These are phyloP conservation scores for Oppia nitens DNA, from an alignment of 1,140 invertebrate genomes.

Conservation along the genomic window DNA sequence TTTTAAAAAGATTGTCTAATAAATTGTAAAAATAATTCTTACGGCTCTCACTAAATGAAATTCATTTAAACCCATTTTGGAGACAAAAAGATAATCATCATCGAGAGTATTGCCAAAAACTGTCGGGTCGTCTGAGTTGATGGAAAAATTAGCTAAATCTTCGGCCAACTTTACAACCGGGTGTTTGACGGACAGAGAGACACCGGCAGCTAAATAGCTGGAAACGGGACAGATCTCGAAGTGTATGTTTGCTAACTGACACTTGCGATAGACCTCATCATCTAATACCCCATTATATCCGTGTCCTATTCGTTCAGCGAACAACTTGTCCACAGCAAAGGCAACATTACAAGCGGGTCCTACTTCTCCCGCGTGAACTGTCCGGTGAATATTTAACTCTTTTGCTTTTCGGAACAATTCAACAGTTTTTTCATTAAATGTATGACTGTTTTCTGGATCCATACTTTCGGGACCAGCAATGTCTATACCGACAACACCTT, in stretches of 20 bases:
- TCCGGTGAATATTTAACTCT: conserved; percentile 34
- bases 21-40: conserved; percentile 22
- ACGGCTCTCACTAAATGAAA: conserved; percentile 35
- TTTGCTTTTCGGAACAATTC: conserved; percentile 23
- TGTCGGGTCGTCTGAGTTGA: conserved; percentile 42
- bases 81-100: conserved; percentile 34
- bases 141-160: conserved; percentile 40
- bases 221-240: conserved; percentile 41
- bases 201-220: conserved; percentile 37
- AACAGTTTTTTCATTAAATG: not conserved
- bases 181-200: conserved; percentile 26
- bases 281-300: conserved; percentile 40
- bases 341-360: conserved; percentile 31
- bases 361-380: conserved; percentile 41
- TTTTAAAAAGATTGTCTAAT: too few species aligned
- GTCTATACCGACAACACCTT: conserved; percentile 43
- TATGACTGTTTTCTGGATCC: not conserved
- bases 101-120: conserved; percentile 33
- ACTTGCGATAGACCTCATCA: conserved; percentile 30
- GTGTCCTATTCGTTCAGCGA: conserved; percentile 41
- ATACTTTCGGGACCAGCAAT: conserved; percentile 36
- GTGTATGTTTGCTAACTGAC: conserved; percentile 30
- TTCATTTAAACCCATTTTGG: conserved; percentile 34
- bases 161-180: conserved; percentile 35
- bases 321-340: conserved; percentile 34